Evolutionary conservation across 2,888 invertebrate species (phyloP), one percentile per base, ranked within the genome.

Genomic region (Leptopilina myrica): DNA sequence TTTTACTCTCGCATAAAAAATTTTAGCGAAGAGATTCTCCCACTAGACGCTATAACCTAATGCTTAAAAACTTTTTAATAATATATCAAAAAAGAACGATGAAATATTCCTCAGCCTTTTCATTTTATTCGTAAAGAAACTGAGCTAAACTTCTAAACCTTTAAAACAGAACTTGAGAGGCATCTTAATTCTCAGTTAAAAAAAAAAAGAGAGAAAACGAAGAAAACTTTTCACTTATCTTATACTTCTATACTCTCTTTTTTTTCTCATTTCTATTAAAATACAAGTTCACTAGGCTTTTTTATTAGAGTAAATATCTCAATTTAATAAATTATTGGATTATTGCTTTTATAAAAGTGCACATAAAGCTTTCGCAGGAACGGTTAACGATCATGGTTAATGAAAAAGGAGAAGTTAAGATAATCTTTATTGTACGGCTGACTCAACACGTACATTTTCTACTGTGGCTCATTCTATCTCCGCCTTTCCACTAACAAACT

Each of bases 361-460:
- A 53, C 53, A 33, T 69, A 69, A 69, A 69, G 53, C 69, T 69
- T 14, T 33, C 20, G 7, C 53, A 49, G 26, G 49, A 69, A 33
- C 69, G 49, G 26, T 69, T 69, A 53, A 69, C 49, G 69, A 69
- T 53, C 49, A 53, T 69, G 20, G 53, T 53, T 69, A 33, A 69
- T 69, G 49, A 69, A 53, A 53, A 69, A 53, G 26, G 20, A 69
- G 53, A 53, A 53, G 69, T 53, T 49, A 26, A 69, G 69, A 69
- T 69, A 53, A 69, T 53, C 69, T 69, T 69, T 69, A 69, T 53
- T 69, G 53, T 69, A 33, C 26, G 69, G 69, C 69, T 53, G 69
- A 69, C 69, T 69, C 53, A n/a, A 69, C 49, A 49, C 20, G 69
- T 53, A 69, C 14, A 43, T 69, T 26, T 69, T 69, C 69, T 69